phyloP scores from a whole-genome alignment of 2,888 invertebrate species.

The Diloba caeruleocephala region DNA sequence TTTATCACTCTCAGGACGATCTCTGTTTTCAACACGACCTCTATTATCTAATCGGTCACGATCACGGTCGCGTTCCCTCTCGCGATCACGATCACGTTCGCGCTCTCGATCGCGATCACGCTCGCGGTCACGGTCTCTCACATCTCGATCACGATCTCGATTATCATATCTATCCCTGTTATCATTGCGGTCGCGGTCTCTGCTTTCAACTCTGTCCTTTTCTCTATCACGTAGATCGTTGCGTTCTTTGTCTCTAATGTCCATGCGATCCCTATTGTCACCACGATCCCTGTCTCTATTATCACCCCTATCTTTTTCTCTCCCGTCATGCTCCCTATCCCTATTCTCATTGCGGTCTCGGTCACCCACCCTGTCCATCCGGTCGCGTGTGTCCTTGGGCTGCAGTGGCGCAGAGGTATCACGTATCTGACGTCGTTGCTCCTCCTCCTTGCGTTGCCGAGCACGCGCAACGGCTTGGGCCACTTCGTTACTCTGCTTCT shows the following conservation, averaged over 20 bases:
- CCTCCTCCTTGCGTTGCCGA: slow-evolving; percentile 95
- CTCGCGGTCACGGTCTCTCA: slow-evolving; percentile 57
- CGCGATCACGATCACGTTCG: slow-evolving; percentile 73
- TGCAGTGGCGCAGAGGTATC: slow-evolving; percentile 71
- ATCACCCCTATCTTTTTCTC: slow-evolving; percentile 67
- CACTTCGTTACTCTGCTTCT: slow-evolving; percentile 92
- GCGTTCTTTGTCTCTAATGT: slow-evolving; percentile 74
- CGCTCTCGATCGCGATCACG: slow-evolving; percentile 54
- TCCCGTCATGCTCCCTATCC: slow-evolving; percentile 69
- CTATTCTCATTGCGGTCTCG: slow-evolving; percentile 74
- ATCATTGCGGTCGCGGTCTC: slow-evolving; percentile 77
- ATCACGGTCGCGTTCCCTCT: slow-evolving; percentile 62
- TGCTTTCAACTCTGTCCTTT: slow-evolving; percentile 52
- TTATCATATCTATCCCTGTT: slow-evolving; percentile 66
- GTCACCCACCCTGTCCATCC: slow-evolving; percentile 63
- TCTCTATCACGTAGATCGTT: slow-evolving; percentile 64
- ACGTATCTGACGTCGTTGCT: slow-evolving; percentile 92
- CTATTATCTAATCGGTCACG: slow-evolving; percentile 73
- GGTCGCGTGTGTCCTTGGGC: slow-evolving; percentile 70
- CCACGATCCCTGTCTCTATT: slow-evolving; percentile 65
- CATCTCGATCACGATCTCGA: slow-evolving; percentile 62
- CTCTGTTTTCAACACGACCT: slow-evolving; percentile 64
- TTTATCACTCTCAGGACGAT: slow-evolving; percentile 56
- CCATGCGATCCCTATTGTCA: slow-evolving; percentile 69
- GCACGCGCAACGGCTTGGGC: slow-evolving; percentile 95